Evolutionary conservation across 2,888 invertebrate species (phyloP), one percentile per base, ranked within the genome.

Genomic region (Lottia gigantea): DNA sequence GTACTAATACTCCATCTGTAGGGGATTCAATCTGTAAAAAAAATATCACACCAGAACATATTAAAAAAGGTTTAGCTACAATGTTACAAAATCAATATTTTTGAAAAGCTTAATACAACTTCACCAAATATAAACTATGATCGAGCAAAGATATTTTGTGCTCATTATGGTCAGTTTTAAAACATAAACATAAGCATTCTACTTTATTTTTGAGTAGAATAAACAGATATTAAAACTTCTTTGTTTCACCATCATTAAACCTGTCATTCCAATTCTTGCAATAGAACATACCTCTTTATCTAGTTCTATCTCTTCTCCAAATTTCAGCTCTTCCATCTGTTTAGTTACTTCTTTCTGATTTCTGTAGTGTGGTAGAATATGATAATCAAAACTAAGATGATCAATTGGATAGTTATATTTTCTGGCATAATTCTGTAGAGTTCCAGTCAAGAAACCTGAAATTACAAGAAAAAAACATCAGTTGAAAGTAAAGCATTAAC

Each of bases 281-380:
- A 23, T 11, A 2, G 6, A 31, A 40, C 40, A 67, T 67, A 87
- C 83, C 69, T 80, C 81, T 75, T 85, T 81, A 72, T 87, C 88
- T 71, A 84, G 76, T n/a, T 85, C 85, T 67, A 87, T 79, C 71
- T 87, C 84, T 71, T 88, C 86, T 15, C 88, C 89, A 77, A 84
- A 88, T 73, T 85, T 82, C 26, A 85, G 76, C 61, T 82, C 80
- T 46, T 75, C 76, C 82, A 84, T 82, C 63, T 83, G 82, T 73
- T 79, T 80, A 1, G 80, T 79, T 14, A 88, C 86, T 23, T 86
- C 86, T 23, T 79, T 84, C 80, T 88, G 88, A 72, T 87, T 84
- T 19, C 88, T 79, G 80, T 86, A 85, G 16, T 81, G 67, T 26
- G 89, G 94, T 93, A 95, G 80, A 90, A 92, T 92, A 93, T 88